A percentile compares a stretch with the other conserved stretches of the same genome.
These are phyloP conservation scores for Bostrychus sinensis DNA, from an alignment of 2,113 vertebrate species.

Conservation along the genomic window DNA sequence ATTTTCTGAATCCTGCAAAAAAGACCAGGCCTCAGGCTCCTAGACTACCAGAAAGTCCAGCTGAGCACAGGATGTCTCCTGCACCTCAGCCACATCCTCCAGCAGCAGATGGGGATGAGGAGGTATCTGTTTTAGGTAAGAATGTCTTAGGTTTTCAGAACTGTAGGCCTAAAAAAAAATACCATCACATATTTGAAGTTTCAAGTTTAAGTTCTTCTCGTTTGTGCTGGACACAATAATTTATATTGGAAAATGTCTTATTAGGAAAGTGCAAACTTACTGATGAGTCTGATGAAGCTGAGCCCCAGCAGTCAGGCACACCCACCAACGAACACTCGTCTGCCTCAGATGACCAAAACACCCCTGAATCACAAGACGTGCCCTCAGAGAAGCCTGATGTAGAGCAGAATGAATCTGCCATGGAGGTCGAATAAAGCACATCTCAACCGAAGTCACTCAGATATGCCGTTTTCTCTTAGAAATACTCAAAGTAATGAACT, in stretches of 20 bases:
- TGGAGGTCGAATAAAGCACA: slow-evolving; percentile 85
- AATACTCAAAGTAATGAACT: slow-evolving; percentile 25
- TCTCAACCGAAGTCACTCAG: slow-evolving; percentile 19
- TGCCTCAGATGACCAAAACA: slow-evolving; percentile 66
- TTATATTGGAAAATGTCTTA: slow-evolving; percentile 6
- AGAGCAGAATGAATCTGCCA: slow-evolving; percentile 84
- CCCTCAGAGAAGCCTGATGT: slow-evolving; percentile 66
- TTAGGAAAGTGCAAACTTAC: slow-evolving; percentile 52
- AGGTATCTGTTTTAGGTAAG: slow-evolving; percentile 59
- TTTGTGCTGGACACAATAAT: neutral
- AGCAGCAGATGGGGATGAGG: slow-evolving; percentile 65
- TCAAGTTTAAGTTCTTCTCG: neutral
- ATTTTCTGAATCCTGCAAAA: slow-evolving; percentile 96
- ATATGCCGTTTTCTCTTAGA: slow-evolving; percentile 23
- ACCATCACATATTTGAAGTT: too few species aligned
- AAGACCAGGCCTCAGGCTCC: slow-evolving; percentile 94
- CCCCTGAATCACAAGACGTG: slow-evolving; percentile 60
- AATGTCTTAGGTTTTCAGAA: too few species aligned
- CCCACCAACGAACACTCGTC: slow-evolving; percentile 37
- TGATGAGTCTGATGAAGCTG: slow-evolving; percentile 42
- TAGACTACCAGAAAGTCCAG: slow-evolving; percentile 84
- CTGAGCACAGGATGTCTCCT: slow-evolving; percentile 74
- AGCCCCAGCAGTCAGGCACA: slow-evolving; percentile 35
- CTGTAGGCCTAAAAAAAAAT: too few species aligned
- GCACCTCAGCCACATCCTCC: slow-evolving; percentile 45